phyloP scores from a whole-genome alignment of 35 echinoderm and acorn worm species.

The Heliocidaris erythrogramma region DNA sequence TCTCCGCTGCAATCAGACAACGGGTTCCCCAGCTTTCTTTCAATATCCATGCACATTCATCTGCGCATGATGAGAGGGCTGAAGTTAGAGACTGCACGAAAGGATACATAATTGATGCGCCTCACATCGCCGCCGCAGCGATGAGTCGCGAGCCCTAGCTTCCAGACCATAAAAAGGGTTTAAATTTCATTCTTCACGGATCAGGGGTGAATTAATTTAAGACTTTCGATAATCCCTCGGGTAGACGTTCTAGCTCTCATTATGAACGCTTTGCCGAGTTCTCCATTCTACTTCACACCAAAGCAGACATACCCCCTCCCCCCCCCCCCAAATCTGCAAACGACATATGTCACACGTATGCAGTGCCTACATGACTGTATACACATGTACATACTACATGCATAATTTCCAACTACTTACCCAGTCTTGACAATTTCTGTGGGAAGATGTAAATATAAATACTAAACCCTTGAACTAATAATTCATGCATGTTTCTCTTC shows the following conservation, averaged over 20 bases:
- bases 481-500: no score
- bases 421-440: no score
- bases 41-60: background rate
- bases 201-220: background rate
- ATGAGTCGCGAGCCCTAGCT: background rate
- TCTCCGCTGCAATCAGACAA: no score
- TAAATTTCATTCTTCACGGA: conserved; percentile 1
- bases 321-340: no score
- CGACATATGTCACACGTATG: no score
- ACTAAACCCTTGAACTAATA: no score
- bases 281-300: background rate
- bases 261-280: background rate
- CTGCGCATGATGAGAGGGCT: background rate
- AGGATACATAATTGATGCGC: background rate
- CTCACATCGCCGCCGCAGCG: background rate
- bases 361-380: no score
- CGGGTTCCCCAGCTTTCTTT: background rate
- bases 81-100: background rate
- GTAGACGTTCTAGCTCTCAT: background rate
- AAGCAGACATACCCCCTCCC: background rate
- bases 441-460: no score
- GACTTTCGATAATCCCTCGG: background rate
- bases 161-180: background rate
- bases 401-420: no score
- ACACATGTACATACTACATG: no score